Percentiles rank a stretch among this genome's conserved stretches.
Evolutionary conservation across 2,113 vertebrate species (phyloP).

Genomic region (Nannobrachium achirus): DNA sequence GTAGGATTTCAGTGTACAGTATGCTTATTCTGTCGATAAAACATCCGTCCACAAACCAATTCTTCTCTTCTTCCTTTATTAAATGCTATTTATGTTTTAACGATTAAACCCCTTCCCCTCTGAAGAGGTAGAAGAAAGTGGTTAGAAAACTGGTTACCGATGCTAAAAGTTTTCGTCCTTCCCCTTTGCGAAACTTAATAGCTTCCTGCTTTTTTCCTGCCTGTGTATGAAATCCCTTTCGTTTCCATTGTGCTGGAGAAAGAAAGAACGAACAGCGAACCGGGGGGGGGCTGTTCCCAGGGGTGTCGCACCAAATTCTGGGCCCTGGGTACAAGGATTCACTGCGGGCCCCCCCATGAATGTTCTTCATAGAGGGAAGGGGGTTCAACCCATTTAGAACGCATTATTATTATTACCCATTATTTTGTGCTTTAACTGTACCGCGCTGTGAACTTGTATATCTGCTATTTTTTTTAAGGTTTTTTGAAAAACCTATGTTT

Average conservation of each 20-base stretch:
- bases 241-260: slow-evolving; percentile 79
- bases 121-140: slow-evolving; percentile 1
- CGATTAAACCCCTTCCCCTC: background rate
- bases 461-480: no score
- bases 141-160: slow-evolving; percentile 7
- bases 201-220: slow-evolving; percentile 74
- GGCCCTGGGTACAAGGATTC: no score
- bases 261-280: slow-evolving; percentile 6
- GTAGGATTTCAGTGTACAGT: background rate
- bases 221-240: slow-evolving; percentile 72
- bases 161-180: slow-evolving; percentile 40
- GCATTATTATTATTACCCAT: no score
- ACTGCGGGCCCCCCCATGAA: no score
- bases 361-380: no score
- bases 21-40: background rate
- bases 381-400: no score
- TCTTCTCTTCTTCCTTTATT: background rate
- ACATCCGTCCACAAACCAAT: background rate
- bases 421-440: no score
- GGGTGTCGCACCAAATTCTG: no score
- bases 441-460: no score
- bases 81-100: no score
- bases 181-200: slow-evolving; percentile 62
- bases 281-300: slow-evolving; percentile 76
- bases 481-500: no score